Base-by-base conservation (phyloP, 1,140 invertebrate genomes). In the Papilio xuthus region DNA sequence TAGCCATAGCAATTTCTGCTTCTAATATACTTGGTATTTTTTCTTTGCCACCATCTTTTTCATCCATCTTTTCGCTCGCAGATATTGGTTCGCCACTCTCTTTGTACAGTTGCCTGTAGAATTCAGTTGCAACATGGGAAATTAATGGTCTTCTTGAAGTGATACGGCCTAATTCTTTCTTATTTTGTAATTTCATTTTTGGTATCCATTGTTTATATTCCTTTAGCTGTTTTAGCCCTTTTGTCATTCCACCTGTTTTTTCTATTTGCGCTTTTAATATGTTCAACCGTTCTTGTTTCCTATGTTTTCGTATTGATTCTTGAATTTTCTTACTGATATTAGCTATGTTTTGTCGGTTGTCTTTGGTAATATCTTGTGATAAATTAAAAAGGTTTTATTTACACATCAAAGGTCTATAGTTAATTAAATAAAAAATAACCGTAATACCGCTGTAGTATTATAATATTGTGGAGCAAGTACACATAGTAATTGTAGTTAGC, bases 191-290 rank as follows among this genome's bases (percentile, higher is more conserved):
- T 81, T 85, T 82, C 2, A 81, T 70, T 20, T 79, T 84, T 13
- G 80, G 78, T 78, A 85, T 82, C 82, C 82, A 84, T 76, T 74
- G 44, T 20, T 47, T 79, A 6, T 79, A 75, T 60, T 84, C 78
- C 67, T 53, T 82, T 42, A 85, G 78, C 69, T 82, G 67, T 81
- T 81, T 82, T 53, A 85, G 73, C 10, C 75, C 82, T 77, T 79
- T 84, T 75, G 78, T 81, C 23, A 84, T 60, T 75, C 82, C 79
- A 20, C 83, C 79, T 69, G 82, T 85, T 81, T 85, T 84, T 82
- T 53, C 50, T 53, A 53, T 53, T 53, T 53, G 50, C 50, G 80
- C 23, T 78, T 70, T 74, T 12, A 83, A 75, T 60, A 79, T 23
- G 15, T 80, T 80, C 0, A 79, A 2, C 78, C 80, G 80, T n/a